Evolutionary conservation across 2,113 vertebrate species (phyloP).

Genomic region (Pionites leucogaster): DNA sequence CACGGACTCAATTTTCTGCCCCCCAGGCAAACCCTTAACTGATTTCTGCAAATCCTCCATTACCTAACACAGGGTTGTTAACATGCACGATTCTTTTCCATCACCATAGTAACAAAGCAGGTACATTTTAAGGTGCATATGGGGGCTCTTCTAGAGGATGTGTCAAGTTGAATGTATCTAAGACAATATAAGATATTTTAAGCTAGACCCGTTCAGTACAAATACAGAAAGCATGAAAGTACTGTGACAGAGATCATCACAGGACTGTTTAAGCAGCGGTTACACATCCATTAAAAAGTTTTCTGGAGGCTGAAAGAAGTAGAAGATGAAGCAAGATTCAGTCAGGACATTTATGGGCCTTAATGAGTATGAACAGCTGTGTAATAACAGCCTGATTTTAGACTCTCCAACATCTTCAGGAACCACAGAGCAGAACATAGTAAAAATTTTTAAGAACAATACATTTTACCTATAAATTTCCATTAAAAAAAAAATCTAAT

Average conservation of each 20-base stretch:
- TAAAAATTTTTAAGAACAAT: neutral
- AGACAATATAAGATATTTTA: constrained; percentile 45
- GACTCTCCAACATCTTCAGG: neutral
- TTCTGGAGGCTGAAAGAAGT: neutral
- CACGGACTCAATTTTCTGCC: neutral
- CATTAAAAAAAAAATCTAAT: neutral
- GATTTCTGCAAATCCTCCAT: constrained; percentile 40
- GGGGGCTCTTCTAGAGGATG: constrained; percentile 45
- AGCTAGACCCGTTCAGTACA: neutral
- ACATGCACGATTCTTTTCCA: constrained; percentile 44
- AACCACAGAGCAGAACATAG: neutral
- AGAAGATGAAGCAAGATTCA: neutral
- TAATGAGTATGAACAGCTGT: neutral
- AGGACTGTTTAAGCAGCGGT: neutral
- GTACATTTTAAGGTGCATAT: constrained; percentile 58
- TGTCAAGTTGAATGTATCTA: constrained; percentile 42
- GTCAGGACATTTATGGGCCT: neutral
- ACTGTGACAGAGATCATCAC: neutral
- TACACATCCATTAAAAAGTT: constrained; percentile 14
- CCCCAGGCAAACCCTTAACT: constrained; percentile 12
- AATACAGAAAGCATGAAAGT: neutral
- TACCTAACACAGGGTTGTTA: constrained; percentile 8
- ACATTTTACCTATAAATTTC: neutral
- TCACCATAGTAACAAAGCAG: constrained; percentile 69
- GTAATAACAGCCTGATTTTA: neutral